A percentile compares a stretch with the other conserved stretches of the same genome.
Evolutionary conservation across 2,888 invertebrate species (phyloP).

Genomic region (Parasteatoda lunata): DNA sequence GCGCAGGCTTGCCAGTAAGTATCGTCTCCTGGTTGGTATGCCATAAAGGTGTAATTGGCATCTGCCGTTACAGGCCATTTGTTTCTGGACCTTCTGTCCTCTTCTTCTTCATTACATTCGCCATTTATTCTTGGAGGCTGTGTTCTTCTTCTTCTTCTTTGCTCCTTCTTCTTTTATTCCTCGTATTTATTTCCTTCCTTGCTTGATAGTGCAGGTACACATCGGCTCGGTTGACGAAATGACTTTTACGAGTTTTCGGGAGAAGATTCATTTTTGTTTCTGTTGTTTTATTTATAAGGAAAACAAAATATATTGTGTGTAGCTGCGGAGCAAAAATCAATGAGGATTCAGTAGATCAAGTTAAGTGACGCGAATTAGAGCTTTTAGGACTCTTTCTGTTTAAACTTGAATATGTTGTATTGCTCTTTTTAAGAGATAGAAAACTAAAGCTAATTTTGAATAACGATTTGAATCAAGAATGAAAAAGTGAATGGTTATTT

Average conservation of each 20-base stretch:
- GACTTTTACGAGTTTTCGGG: constrained; percentile 47
- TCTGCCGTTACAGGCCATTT: constrained; percentile 65
- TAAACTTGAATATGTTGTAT: too few species aligned
- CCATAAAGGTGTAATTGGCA: constrained; percentile 69
- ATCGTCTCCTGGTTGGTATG: constrained; percentile 58
- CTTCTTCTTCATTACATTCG: constrained; percentile 64
- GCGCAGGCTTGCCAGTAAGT: constrained; percentile 12
- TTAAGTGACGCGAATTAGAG: neutral
- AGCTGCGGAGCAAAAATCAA: neutral
- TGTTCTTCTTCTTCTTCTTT: constrained; percentile 30
- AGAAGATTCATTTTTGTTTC: constrained; percentile 35
- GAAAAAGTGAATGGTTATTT: too few species aligned
- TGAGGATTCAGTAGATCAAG: neutral
- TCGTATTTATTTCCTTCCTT: constrained; percentile 15
- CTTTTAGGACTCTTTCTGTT: too few species aligned
- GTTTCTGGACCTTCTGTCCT: constrained; percentile 59
- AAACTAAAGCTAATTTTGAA: too few species aligned
- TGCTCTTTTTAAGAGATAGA: too few species aligned
- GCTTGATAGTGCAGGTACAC: constrained; percentile 45
- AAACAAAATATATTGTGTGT: neutral
- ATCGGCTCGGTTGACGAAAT: constrained; percentile 16
- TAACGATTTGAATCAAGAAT: too few species aligned
- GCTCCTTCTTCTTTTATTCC: constrained; percentile 20
- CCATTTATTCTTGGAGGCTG: constrained; percentile 52
- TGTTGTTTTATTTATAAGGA: constrained; percentile 8